Base-by-base conservation (phyloP, 2,888 invertebrate species). In the Ashinkailepas kermadecensis region DNA sequence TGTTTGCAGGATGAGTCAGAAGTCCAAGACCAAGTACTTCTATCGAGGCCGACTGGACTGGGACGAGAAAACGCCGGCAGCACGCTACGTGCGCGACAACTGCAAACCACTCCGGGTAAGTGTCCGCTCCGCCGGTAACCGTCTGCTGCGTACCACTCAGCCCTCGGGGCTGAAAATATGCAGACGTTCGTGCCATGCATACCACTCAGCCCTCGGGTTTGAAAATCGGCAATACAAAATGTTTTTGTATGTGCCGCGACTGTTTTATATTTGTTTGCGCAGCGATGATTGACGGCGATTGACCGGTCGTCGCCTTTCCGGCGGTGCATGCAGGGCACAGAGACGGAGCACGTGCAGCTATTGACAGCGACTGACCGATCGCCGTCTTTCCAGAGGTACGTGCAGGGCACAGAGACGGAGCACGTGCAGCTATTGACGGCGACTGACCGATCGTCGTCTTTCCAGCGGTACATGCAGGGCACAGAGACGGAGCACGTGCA, bases 21-120 rank as follows among this genome's bases (percentile, higher is more conserved):
- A 94, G 90, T 95, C 95, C 83, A 95, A 96, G 90, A 97, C 97
- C 85, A 97, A 97, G 90, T 99, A 99, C 89, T 99, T 99, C 89
- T 96, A 97, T 89, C 65, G 57, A 21, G 97, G 97, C 82, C 95
- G 95, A 89, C 91, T 99, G 87, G 97, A 97, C 89, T 99, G 99
- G 99, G 97, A 98, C 88, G 96, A 96, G 85, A 95, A 96, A 87
- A 96, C 95, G 87, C 94, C 95, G 81, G 96, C 97, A 83, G 99
- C 98, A 81, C 93, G 97, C 89, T 99, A 99, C 87, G 99, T 99
- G 78, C 91, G 97, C 86, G 97, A 98, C 88, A 97, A 97, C 88
- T 99, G 99, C 90, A 97, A 97, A 90, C 97, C 97, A 81, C 89
- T 99, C 85, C 90, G 92, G 78, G 78, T 78, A 10, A 57, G 78